Percentiles rank a stretch among this genome's conserved stretches.
Conservation (phyloP, 2,113 vertebrate species). For the Rutilus rutilus region DNA sequence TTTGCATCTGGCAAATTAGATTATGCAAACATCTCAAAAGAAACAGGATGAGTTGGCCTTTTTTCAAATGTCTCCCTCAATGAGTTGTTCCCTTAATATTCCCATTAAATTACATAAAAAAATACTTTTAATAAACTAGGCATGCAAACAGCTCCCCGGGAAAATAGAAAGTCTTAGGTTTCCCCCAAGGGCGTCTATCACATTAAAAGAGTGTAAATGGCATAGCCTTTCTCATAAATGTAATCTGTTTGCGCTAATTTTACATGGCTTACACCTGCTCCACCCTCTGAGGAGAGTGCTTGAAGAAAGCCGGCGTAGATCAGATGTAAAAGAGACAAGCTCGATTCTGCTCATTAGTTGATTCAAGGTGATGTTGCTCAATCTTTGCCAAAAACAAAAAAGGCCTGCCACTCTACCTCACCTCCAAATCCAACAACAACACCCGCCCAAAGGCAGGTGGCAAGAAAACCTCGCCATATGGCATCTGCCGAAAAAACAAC, state of each 20-base stretch:
- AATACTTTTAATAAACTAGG: constrained; percentile 21
- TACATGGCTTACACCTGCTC: constrained; percentile 38
- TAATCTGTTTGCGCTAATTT: constrained; percentile 30
- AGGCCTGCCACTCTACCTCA: constrained; percentile 53
- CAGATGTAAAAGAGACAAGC: neutral
- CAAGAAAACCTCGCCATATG: constrained; percentile 72
- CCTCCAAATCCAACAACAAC: constrained; percentile 52
- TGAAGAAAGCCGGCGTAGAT: neutral
- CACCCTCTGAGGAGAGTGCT: neutral
- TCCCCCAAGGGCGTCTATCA: constrained; percentile 26
- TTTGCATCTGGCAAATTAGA: constrained; percentile 13
- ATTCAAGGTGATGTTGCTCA: constrained; percentile 35
- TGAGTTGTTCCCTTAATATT: neutral
- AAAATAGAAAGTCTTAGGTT: constrained; percentile 20
- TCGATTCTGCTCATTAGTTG: constrained; percentile 23
- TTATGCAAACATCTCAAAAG: constrained; percentile 2
- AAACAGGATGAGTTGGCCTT: neutral
- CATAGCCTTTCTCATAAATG: neutral
- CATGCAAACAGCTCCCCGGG: constrained; percentile 20
- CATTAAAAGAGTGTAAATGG: constrained; percentile 42
- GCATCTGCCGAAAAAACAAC: constrained; percentile 62
- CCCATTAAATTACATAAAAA: neutral
- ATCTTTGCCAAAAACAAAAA: neutral
- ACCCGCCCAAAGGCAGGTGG: constrained; percentile 70
- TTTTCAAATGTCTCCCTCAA: constrained; percentile 9